These are phyloP conservation scores for Scalopus aquaticus DNA, from an alignment of 2,113 vertebrate genomes.

Conservation along the genomic window DNA sequence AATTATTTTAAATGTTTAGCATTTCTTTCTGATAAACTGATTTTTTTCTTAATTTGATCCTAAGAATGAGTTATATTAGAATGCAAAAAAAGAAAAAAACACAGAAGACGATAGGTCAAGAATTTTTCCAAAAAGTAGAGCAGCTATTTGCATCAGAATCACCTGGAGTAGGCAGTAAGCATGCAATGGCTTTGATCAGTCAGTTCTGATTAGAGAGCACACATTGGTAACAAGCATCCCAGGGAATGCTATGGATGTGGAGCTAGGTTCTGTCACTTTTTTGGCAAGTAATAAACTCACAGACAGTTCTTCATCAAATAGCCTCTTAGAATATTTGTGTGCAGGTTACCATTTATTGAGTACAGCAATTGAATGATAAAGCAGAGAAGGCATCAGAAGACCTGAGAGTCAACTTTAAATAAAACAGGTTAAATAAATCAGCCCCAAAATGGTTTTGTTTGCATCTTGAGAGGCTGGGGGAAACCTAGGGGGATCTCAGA, in stretches of 20 bases:
- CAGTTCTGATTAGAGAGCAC: not conserved
- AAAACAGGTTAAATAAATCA: conserved; percentile 45
- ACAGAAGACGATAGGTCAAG: not conserved
- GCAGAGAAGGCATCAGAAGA: not conserved
- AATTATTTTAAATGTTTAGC: not conserved
- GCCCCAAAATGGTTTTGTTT: not conserved
- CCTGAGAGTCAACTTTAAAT: conserved; percentile 45
- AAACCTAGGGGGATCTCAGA: not conserved
- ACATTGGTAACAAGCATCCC: not conserved
- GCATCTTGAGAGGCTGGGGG: not conserved
- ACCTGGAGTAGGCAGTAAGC: not conserved
- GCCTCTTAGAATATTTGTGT: not conserved
- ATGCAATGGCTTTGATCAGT: not conserved
- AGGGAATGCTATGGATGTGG: not conserved
- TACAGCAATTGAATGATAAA: not conserved
- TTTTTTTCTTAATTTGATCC: not conserved
- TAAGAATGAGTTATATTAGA: not conserved
- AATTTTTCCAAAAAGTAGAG: no score
- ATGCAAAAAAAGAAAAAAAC: not conserved
- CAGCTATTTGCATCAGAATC: not conserved
- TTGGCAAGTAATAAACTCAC: not conserved
- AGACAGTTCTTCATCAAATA: not conserved
- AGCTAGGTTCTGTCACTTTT: not conserved
- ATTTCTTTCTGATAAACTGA: not conserved
- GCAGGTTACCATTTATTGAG: not conserved